A percentile compares a stretch with the other conserved stretches of the same genome.
Conservation (phyloP, 2,113 vertebrate species). For the Tachycineta bicolor region DNA sequence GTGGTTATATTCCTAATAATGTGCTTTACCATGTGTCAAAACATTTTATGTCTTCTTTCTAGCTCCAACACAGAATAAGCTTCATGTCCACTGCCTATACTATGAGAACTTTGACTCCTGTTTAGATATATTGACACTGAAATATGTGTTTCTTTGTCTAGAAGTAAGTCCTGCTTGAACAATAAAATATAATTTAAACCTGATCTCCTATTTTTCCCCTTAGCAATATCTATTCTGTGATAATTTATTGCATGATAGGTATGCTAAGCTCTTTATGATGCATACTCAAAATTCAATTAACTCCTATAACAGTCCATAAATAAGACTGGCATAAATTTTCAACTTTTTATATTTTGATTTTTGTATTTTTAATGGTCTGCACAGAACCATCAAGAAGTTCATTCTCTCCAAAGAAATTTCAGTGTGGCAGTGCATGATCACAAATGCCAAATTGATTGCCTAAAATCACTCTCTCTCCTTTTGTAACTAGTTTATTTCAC, state of each 20-base stretch:
- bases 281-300: not conserved
- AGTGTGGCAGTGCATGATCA: not conserved
- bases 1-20: not conserved
- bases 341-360: not conserved
- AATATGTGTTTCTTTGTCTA: not conserved
- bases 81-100: not conserved
- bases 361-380: not conserved
- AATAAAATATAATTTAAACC: not conserved
- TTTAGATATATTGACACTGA: not conserved
- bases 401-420: not conserved
- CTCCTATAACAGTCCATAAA: not conserved
- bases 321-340: not conserved
- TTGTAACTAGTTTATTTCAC: not conserved
- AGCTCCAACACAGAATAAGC: not conserved
- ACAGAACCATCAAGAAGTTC: not conserved
- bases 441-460: not conserved
- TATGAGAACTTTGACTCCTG: not conserved
- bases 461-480: not conserved
- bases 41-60: not conserved
- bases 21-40: not conserved
- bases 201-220: not conserved
- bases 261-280: not conserved
- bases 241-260: not conserved
- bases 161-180: not conserved
- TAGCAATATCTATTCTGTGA: not conserved